Conservation (phyloP, 2,888 invertebrate species). For the Leptinotarsa tumamoca region DNA sequence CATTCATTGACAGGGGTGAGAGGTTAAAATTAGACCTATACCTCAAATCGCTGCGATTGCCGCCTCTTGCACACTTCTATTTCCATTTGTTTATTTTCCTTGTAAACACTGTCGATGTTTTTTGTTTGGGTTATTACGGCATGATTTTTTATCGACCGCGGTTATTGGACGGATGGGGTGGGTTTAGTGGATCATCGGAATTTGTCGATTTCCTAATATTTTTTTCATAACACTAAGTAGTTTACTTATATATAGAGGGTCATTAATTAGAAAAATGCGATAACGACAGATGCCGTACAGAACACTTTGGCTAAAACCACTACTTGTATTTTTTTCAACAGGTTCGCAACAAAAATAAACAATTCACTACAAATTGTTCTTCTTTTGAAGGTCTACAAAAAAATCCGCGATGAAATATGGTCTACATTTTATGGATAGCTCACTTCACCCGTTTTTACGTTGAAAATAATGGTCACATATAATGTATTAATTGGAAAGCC, state of each 20-base stretch:
- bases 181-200: background rate
- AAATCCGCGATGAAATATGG: too few species aligned
- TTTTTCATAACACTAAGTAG: background rate
- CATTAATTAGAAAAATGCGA: too few species aligned
- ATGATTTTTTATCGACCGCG: slow-evolving; percentile 20
- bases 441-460: too few species aligned
- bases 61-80: slow-evolving; percentile 29
- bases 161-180: background rate
- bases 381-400: too few species aligned
- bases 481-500: too few species aligned
- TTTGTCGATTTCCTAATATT: background rate
- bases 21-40: slow-evolving; percentile 63
- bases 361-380: too few species aligned
- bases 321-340: too few species aligned
- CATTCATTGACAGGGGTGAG: slow-evolving; percentile 57
- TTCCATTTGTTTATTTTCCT: slow-evolving; percentile 42
- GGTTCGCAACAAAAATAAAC: too few species aligned
- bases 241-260: background rate
- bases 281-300: too few species aligned
- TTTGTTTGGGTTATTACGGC: slow-evolving; percentile 31
- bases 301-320: too few species aligned
- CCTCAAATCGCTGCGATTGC: slow-evolving; percentile 43
- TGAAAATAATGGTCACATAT: too few species aligned
- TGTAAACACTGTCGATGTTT: slow-evolving; percentile 37
- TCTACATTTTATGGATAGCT: too few species aligned